phyloP scores from a whole-genome alignment of 2,888 invertebrate species.

The Ethmia dodecea region DNA sequence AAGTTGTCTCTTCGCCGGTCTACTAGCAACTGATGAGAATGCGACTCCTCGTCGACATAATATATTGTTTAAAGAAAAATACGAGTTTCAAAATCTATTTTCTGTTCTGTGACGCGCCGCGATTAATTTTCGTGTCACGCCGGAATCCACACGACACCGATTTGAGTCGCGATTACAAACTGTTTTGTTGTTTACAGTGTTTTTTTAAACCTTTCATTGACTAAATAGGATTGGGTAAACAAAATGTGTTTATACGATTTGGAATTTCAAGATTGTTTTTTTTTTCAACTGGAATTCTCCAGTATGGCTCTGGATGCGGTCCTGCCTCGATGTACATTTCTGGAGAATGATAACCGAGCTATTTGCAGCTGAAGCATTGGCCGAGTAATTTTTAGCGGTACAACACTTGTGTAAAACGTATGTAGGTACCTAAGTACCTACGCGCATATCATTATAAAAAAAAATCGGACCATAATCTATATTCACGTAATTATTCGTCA shows the following conservation, averaged over 20 bases:
- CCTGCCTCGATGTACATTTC: slow-evolving; percentile 50
- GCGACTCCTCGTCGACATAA: slow-evolving; percentile 29
- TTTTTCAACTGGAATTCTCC: slow-evolving; percentile 57
- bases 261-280: too few relatives aligned
- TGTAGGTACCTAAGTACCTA: too few relatives aligned
- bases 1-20: slow-evolving; percentile 33
- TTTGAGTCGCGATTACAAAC: slow-evolving; percentile 3
- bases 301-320: slow-evolving; percentile 41
- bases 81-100: slow-evolving; percentile 13
- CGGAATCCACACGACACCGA: slow-evolving; percentile 7
- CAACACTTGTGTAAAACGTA: too few relatives aligned
- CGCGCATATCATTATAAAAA: too few relatives aligned
- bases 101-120: slow-evolving; percentile 13
- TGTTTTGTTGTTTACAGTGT: slow-evolving; percentile 13
- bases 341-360: slow-evolving; percentile 64
- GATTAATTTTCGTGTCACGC: slow-evolving; percentile 15
- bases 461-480: too few relatives aligned
- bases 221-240: too few relatives aligned
- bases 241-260: too few relatives aligned
- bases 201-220: slow-evolving; percentile 3
- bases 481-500: too few relatives aligned
- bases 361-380: slow-evolving; percentile 36
- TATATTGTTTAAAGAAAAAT: slow-evolving; percentile 10
- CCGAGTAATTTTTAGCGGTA: slow-evolving; percentile 10
- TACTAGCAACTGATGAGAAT: slow-evolving; percentile 48